Evolutionary conservation across 2,888 invertebrate species (phyloP).

Genomic region (Prionchulus punctatus): DNA sequence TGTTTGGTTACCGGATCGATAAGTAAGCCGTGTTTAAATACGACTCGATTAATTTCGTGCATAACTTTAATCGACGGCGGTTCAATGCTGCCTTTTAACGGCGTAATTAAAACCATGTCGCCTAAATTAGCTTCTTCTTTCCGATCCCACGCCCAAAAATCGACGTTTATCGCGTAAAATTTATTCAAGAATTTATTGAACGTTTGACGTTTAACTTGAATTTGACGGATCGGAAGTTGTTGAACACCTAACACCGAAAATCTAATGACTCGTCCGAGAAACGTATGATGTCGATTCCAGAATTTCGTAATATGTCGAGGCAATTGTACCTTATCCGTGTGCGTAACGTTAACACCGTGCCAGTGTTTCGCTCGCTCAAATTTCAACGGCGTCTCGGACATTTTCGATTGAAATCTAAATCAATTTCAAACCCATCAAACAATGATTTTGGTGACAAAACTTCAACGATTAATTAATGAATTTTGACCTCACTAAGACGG

Average conservation of each 20-base stretch:
- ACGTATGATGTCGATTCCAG: no score
- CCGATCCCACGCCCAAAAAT: conserved; percentile 23
- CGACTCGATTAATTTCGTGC: conserved; percentile 6
- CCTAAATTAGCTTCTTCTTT: background rate
- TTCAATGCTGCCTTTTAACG: no score
- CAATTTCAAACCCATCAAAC: no score
- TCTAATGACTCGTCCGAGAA: conserved; percentile 5
- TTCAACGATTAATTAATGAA: no score
- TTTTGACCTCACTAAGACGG: no score
- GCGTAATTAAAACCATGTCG: conserved; percentile 7
- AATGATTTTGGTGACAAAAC: no score
- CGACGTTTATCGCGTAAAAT: conserved; percentile 22
- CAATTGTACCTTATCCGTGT: no score
- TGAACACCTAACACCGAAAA: background rate
- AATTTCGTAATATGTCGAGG: no score
- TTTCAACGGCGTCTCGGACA: no score
- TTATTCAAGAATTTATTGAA: conserved; percentile 25
- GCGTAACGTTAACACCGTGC: no score
- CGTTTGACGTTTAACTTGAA: conserved; percentile 23
- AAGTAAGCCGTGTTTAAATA: conserved; percentile 5
- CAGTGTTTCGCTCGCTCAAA: no score
- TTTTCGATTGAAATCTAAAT: no score
- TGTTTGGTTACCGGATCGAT: conserved; percentile 7
- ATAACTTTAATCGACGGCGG: background rate
- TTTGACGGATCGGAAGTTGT: conserved; percentile 14